Conservation (phyloP, 2,888 invertebrate species). For the Lacanobia oleracea region DNA sequence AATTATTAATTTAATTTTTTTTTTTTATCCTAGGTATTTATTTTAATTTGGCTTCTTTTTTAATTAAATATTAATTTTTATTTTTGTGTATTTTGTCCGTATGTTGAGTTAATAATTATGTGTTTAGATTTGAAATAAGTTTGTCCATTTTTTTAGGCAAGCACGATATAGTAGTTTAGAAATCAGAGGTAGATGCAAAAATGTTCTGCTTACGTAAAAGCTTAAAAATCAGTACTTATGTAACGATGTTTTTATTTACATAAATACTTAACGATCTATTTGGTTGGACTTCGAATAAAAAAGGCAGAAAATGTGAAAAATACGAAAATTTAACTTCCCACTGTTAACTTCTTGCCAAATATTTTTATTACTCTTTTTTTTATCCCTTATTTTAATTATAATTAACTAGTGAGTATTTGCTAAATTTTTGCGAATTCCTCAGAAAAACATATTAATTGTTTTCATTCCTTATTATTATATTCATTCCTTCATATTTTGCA, state of each 20-base stretch:
- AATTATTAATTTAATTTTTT: constrained; percentile 27
- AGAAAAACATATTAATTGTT: not conserved
- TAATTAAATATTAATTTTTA: not conserved
- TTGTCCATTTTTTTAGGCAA: not conserved
- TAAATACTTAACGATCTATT: not conserved
- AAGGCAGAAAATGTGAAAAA: not conserved
- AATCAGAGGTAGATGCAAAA: not conserved
- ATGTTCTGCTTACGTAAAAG: not conserved
- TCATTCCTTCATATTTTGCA: constrained; percentile 22
- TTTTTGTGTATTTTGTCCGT: constrained; percentile 13
- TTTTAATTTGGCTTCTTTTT: constrained; percentile 19
- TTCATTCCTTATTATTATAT: constrained; percentile 37
- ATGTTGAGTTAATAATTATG: not conserved
- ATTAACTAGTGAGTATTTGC: not conserved
- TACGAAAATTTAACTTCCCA: not conserved
- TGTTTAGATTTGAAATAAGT: not conserved
- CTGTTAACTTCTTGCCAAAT: constrained; percentile 32
- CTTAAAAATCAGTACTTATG: constrained; percentile 10
- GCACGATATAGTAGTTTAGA: not conserved
- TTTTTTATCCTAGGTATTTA: constrained; percentile 16
- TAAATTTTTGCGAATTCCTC: constrained; percentile 7
- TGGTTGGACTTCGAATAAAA: not conserved
- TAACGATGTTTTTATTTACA: not conserved
- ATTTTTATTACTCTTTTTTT: not conserved
- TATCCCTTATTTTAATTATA: not conserved